Evolutionary conservation across 2,797 vertebrate genomes (phyloP).

Genomic region (Cyclura pinguis): DNA sequence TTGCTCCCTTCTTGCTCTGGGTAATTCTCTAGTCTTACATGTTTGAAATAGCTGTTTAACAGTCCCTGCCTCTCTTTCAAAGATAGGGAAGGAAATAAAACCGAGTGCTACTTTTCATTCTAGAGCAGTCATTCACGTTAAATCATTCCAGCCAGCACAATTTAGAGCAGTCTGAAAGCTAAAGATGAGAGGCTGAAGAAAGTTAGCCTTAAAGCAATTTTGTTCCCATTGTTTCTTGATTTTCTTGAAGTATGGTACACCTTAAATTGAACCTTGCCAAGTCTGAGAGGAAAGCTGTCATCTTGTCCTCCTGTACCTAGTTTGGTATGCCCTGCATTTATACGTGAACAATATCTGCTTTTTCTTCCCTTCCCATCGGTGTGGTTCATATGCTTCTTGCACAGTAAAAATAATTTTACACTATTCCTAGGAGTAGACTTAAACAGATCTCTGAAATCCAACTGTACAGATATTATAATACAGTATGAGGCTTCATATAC

Average conservation of each 20-base stretch:
- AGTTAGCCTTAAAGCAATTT: conserved; percentile 24
- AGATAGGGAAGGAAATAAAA: background rate
- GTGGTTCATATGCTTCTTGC: background rate
- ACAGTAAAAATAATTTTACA: background rate
- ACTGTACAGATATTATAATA: background rate
- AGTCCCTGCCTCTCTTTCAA: background rate
- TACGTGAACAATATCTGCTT: background rate
- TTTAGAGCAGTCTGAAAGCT: conserved; percentile 33
- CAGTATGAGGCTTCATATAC: background rate
- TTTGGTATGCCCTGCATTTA: background rate
- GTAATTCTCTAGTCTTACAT: background rate
- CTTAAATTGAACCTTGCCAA: conserved; percentile 30
- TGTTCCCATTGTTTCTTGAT: conserved; percentile 26
- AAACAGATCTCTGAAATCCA: background rate
- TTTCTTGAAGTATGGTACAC: conserved; percentile 21
- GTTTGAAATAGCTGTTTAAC: conserved; percentile 2
- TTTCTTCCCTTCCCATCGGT: background rate
- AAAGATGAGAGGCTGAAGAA: conserved; percentile 34
- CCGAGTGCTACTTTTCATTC: conserved; percentile 23
- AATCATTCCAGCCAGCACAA: conserved; percentile 29
- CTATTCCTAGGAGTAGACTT: background rate
- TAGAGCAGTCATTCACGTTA: conserved; percentile 21
- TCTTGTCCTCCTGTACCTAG: background rate
- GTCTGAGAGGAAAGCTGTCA: conserved; percentile 4
- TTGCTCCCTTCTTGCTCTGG: background rate